Conservation (phyloP, 1,140 invertebrate species). For the Pseudomyrmex dendroicus region DNA sequence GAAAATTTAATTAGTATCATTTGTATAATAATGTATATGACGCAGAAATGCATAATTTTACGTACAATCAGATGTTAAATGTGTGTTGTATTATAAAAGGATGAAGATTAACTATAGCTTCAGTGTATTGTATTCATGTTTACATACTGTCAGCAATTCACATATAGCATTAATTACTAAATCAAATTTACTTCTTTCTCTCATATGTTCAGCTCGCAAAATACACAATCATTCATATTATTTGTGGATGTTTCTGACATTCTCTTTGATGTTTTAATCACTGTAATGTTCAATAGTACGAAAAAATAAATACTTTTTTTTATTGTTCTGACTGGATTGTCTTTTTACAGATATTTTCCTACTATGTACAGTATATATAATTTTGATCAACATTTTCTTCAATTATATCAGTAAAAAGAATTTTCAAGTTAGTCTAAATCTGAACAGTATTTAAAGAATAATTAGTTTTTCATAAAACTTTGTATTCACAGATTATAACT, state of each 20-base stretch:
- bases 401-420: too few relatives aligned
- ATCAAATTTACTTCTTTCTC: background rate
- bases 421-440: too few relatives aligned
- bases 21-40: slow-evolving; percentile 58
- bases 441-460: too few relatives aligned
- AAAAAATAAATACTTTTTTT: slow-evolving; percentile 49
- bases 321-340: slow-evolving; percentile 21
- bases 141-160: background rate
- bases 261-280: slow-evolving; percentile 51
- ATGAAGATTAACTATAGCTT: slow-evolving; percentile 21
- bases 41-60: slow-evolving; percentile 46
- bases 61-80: slow-evolving; percentile 53
- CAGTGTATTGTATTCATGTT: slow-evolving; percentile 21
- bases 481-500: too few relatives aligned
- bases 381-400: background rate
- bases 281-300: slow-evolving; percentile 47
- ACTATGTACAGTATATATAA: background rate
- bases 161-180: too few relatives aligned
- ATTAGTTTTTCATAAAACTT: too few relatives aligned
- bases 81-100: background rate
- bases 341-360: background rate
- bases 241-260: slow-evolving; percentile 23
- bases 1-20: slow-evolving; percentile 37
- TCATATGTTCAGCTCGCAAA: slow-evolving; percentile 3
- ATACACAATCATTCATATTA: slow-evolving; percentile 33